Conservation (phyloP, 2,113 vertebrate genomes). For the Dascyllus trimaculatus region DNA sequence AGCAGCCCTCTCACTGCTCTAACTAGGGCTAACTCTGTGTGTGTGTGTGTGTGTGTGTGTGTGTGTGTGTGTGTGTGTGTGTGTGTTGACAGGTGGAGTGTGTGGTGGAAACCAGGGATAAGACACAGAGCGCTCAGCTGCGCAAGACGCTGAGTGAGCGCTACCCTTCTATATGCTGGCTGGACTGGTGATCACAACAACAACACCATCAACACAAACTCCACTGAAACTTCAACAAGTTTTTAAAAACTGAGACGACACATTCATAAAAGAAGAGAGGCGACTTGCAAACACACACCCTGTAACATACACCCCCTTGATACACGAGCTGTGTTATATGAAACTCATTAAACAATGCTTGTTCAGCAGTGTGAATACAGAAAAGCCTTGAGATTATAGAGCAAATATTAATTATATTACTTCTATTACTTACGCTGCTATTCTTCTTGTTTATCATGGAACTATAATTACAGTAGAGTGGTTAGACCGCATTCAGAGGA, state of each 20-base stretch:
- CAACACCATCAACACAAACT: background rate
- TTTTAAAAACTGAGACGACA: background rate
- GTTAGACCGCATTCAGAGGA: slow-evolving; percentile 25
- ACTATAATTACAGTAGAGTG: slow-evolving; percentile 16
- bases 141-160: slow-evolving; percentile 85
- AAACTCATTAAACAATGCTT: slow-evolving; percentile 29
- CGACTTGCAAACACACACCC: slow-evolving; percentile 16
- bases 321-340: slow-evolving; percentile 37
- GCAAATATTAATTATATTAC: slow-evolving; percentile 20
- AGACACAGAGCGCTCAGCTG: slow-evolving; percentile 87
- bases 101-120: slow-evolving; percentile 91
- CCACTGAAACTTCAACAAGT: background rate
- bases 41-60: slow-evolving; percentile 1
- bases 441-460: slow-evolving; percentile 35
- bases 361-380: slow-evolving; percentile 40
- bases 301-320: slow-evolving; percentile 13
- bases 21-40: background rate
- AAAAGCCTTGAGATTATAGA: slow-evolving; percentile 60
- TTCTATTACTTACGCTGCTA: slow-evolving; percentile 39
- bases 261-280: slow-evolving; percentile 1
- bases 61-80: slow-evolving; percentile 38
- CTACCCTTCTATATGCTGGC: slow-evolving; percentile 88
- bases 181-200: slow-evolving; percentile 82
- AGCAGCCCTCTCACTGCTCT: slow-evolving; percentile 1
- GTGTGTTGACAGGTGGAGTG: slow-evolving; percentile 88